Conservation (phyloP, 2,797 vertebrate genomes). For the Antrozous pallidus region DNA sequence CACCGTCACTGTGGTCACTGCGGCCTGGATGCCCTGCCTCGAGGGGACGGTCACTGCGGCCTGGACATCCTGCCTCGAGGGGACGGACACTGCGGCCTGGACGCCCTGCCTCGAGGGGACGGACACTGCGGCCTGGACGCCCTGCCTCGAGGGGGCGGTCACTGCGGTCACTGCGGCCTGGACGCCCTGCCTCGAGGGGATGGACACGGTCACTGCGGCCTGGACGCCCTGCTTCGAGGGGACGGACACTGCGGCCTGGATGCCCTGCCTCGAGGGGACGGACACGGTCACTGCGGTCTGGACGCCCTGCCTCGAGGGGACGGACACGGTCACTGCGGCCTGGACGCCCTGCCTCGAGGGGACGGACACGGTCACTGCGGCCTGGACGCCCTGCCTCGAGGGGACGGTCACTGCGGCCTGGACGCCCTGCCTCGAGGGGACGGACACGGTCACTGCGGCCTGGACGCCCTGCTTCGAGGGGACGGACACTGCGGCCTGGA, state of each 20-base stretch:
- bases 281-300: neutral
- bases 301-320: no score
- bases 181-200: no score
- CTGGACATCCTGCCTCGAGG: neutral
- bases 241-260: neutral
- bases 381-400: neutral
- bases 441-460: neutral
- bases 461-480: neutral
- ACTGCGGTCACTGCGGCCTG: neutral
- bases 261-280: fast-evolving
- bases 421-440: no score
- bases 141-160: fast-evolving
- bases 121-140: neutral
- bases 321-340: neutral
- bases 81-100: neutral
- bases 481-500: neutral
- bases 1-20: neutral
- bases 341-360: neutral
- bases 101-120: fast-evolving
- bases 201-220: neutral
- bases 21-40: neutral
- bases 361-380: neutral
- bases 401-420: neutral
- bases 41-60: neutral
- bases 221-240: neutral